These are phyloP conservation scores for Ctenomys sociabilis DNA, from an alignment of 2,113 vertebrate genomes.

Conservation along the genomic window DNA sequence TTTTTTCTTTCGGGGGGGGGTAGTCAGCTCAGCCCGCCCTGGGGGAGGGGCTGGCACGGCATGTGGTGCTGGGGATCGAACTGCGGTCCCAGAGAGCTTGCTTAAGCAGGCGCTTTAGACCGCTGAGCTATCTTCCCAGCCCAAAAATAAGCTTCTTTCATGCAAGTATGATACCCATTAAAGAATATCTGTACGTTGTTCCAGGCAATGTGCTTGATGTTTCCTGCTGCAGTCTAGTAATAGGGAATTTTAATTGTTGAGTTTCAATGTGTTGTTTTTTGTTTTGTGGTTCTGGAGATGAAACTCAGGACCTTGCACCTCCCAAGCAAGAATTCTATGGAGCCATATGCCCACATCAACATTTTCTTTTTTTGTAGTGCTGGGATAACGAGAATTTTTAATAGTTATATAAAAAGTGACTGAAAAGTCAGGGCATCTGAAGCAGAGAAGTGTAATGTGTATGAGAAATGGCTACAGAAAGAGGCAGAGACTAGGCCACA, in stretches of 20 bases:
- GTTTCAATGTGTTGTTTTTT: neutral
- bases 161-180: neutral
- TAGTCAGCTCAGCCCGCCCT: no score
- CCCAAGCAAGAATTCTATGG: neutral
- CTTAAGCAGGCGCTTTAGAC: no score
- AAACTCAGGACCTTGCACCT: neutral
- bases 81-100: no score
- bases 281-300: neutral
- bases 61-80: no score
- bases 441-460: neutral
- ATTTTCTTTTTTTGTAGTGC: neutral
- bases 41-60: no score
- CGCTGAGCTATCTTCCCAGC: no score
- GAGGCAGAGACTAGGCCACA: neutral
- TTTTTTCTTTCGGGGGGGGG: no score
- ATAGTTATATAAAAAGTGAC: neutral
- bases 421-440: neutral
- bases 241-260: neutral
- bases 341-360: neutral
- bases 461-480: neutral
- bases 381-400: neutral
- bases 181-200: neutral
- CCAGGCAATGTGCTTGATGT: neutral
- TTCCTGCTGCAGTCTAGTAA: neutral
- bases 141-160: neutral